Evolutionary conservation across 23 tunicate species (phyloP), one percentile per base, ranked within the genome.

Genomic region (Ciona savignyi): DNA sequence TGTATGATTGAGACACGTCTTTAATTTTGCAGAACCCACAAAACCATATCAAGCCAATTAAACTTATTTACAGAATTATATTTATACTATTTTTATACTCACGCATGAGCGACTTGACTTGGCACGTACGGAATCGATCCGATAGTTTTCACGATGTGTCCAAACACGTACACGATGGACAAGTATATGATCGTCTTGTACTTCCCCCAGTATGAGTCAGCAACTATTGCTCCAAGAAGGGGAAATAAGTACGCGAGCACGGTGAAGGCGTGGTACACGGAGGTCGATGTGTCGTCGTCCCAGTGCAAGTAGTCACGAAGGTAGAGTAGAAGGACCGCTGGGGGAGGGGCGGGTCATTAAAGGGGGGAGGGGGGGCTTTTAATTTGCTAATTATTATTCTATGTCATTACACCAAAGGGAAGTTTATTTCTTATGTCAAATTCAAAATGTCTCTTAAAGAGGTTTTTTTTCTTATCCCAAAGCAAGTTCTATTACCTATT

Each of bases 201-300:
- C 33, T 89, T 88, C 33, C 99, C 99, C 99, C 92, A 89, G 75
- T 84, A 95, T 0, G 96, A 88, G 49, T 95, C 99, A 1, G 99
- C 99, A 35, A 95, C 72, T 60, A 95, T 80, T 15, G 93, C 99
- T 19, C 99, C 99, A 27, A 89, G 23, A 19, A 95, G 67, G 1
- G 99, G 99, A 25, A 90, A 92, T 60, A 95, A 79, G 68, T 88
- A 95, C 3, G 83, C 93, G 61, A 94, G 69, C 61, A 90, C 93
- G 4, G 90, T 89, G 60, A 95, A 95, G 63, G 88, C 86, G 62
- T 95, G 99, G 62, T 95, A 95, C 23, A 95, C 76, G 30, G 86
- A 69, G 27, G 93, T 89, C 19, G 99, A 83, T 1, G 83, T 77
- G 81, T 95, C 93, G 72, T 95, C 96, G 74, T 80, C 81, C 77